Conservation (phyloP, 2,888 invertebrate genomes). For the Thumatha senex region DNA sequence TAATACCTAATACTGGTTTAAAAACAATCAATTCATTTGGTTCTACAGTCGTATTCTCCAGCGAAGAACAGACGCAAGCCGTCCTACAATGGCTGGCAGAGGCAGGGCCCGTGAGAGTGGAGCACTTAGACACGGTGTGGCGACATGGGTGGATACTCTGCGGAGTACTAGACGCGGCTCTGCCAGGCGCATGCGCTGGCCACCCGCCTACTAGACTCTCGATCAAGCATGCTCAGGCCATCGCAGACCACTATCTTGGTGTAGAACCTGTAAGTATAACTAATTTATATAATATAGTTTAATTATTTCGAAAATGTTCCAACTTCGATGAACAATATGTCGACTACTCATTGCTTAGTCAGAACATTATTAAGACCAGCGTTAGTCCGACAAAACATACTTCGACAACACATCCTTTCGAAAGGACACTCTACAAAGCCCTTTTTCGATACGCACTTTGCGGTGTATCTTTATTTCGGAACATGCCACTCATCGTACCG, state of each 20-base stretch:
- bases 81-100: slow-evolving; percentile 73
- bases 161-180: slow-evolving; percentile 80
- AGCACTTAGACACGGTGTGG: slow-evolving; percentile 82
- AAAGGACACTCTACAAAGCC: too few relatives aligned
- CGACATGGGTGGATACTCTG: slow-evolving; percentile 84
- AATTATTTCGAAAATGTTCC: too few relatives aligned
- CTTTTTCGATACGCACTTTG: too few relatives aligned
- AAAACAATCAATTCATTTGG: slow-evolving; percentile 15
- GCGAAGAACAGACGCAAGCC: slow-evolving; percentile 69
- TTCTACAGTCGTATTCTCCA: slow-evolving; percentile 68
- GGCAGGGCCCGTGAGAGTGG: slow-evolving; percentile 64
- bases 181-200: slow-evolving; percentile 85
- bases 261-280: slow-evolving; percentile 77
- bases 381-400: too few relatives aligned
- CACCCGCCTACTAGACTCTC: slow-evolving; percentile 77
- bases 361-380: too few relatives aligned
- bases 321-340: too few relatives aligned
- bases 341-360: too few relatives aligned
- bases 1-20: too few relatives aligned
- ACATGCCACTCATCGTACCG: too few relatives aligned
- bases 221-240: slow-evolving; percentile 81
- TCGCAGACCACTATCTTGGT: slow-evolving; percentile 84
- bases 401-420: too few relatives aligned
- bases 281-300: too few relatives aligned
- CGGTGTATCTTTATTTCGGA: too few relatives aligned